A percentile compares a stretch with the other conserved stretches of the same genome.
phyloP scores from a whole-genome alignment of 2,113 vertebrate genomes.

The Accipiter virgatus region DNA sequence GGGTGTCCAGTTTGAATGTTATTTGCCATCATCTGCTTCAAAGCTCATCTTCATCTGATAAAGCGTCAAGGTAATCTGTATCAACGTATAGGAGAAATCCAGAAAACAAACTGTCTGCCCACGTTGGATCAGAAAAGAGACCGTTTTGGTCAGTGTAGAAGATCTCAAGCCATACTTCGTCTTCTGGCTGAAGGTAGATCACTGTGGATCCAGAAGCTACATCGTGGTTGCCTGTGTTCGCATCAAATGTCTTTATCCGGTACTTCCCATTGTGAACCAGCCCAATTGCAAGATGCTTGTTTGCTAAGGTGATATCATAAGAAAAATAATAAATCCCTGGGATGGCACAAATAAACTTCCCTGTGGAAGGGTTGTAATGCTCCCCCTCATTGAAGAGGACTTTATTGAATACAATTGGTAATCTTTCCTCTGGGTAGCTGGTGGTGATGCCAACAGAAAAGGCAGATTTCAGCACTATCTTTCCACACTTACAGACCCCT shows the following conservation, averaged over 20 bases:
- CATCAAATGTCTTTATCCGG: slow-evolving; percentile 94
- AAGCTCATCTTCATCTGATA: slow-evolving; percentile 86
- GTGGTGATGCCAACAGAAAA: slow-evolving; percentile 97
- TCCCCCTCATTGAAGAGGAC: slow-evolving; percentile 91
- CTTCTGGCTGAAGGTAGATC: slow-evolving; percentile 92
- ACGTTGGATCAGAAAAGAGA: slow-evolving; percentile 91
- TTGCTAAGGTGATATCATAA: slow-evolving; percentile 95
- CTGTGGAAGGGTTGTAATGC: slow-evolving; percentile 90
- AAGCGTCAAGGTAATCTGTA: slow-evolving; percentile 89
- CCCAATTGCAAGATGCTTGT: slow-evolving; percentile 95
- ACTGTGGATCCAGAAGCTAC: slow-evolving; percentile 93
- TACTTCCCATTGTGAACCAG: slow-evolving; percentile 94
- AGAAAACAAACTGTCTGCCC: slow-evolving; percentile 96
- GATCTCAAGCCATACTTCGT: slow-evolving; percentile 98
- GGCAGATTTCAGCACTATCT: slow-evolving; percentile 90
- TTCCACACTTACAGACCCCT: slow-evolving; percentile 89
- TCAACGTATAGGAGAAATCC: slow-evolving; percentile 96
- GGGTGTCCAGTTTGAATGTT: neutral
- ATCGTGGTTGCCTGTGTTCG: slow-evolving; percentile 96
- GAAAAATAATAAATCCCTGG: slow-evolving; percentile 97
- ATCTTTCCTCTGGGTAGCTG: slow-evolving; percentile 90
- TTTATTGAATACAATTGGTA: slow-evolving; percentile 95
- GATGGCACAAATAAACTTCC: slow-evolving; percentile 95
- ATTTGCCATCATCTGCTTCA: slow-evolving; percentile 18
- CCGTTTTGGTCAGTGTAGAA: slow-evolving; percentile 95